Conservation (phyloP, 2,888 invertebrate species). For the Frankliniella intonsa region DNA sequence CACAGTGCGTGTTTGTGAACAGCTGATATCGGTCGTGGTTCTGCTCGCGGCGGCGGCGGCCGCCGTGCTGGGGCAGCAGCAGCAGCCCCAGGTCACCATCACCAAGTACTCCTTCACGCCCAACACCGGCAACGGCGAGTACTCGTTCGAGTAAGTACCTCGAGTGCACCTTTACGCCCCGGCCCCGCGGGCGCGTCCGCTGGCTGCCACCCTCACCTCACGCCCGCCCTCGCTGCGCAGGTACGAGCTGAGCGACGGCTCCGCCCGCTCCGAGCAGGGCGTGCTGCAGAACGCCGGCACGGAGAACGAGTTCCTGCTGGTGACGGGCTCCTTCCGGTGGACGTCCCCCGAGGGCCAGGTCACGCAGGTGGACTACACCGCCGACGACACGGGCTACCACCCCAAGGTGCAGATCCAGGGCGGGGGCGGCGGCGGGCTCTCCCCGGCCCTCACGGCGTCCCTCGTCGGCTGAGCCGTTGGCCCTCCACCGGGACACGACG, state of each 20-base stretch:
- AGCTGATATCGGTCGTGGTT: not conserved
- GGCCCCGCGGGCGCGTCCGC: not conserved
- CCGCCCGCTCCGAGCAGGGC: constrained; percentile 2
- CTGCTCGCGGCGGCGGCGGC: not conserved
- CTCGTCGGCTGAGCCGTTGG: not conserved
- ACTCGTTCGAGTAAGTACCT: not conserved
- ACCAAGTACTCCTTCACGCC: not conserved
- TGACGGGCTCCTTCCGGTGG: constrained; percentile 21
- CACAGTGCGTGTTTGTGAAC: not conserved
- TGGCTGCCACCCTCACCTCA: not conserved
- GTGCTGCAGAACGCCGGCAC: constrained; percentile 11
- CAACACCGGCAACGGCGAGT: constrained; percentile 10
- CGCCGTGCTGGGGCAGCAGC: not conserved
- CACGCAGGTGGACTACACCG: constrained; percentile 21
- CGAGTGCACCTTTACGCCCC: not conserved
- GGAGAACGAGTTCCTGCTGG: constrained; percentile 3
- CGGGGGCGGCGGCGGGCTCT: not conserved
- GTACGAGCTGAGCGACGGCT: constrained; percentile 21
- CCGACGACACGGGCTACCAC: constrained; percentile 9
- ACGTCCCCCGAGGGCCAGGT: constrained; percentile 16
- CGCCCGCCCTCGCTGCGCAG: not conserved
- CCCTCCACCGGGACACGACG: not conserved
- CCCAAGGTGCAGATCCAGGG: not conserved
- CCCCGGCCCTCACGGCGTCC: not conserved
- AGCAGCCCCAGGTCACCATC: constrained; percentile 15